A percentile compares a stretch with the other conserved stretches of the same genome.
Evolutionary conservation across 1,140 invertebrate species (phyloP).

Genomic region (Coelopa frigida): DNA sequence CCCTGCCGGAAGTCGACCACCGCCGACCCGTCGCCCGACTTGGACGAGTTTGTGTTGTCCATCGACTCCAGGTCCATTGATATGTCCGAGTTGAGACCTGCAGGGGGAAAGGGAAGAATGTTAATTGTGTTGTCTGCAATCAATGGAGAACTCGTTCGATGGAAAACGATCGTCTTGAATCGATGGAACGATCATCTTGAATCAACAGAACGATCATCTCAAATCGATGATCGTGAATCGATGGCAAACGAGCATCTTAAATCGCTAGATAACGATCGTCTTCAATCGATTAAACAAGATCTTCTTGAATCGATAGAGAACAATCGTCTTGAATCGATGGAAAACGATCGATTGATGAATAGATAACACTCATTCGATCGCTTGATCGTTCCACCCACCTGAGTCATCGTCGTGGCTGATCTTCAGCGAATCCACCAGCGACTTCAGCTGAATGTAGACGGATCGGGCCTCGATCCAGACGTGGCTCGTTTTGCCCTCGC

Average conservation of each 20-base stretch:
- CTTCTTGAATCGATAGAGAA: too few species aligned
- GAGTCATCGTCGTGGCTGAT: slow-evolving; percentile 63
- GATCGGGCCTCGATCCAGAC: slow-evolving; percentile 56
- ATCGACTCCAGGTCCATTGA: slow-evolving; percentile 47
- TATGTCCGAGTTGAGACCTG: slow-evolving; percentile 53
- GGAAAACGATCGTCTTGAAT: not conserved
- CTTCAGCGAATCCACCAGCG: slow-evolving; percentile 61
- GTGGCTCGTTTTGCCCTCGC: slow-evolving; percentile 38
- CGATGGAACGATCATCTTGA: too few species aligned
- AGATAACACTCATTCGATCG: too few species aligned
- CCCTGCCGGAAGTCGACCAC: slow-evolving; percentile 50
- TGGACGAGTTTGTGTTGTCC: slow-evolving; percentile 44
- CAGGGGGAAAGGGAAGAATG: slow-evolving; percentile 3
- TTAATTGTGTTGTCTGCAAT: not conserved
- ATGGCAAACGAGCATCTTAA: too few species aligned
- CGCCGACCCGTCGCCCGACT: slow-evolving; percentile 29
- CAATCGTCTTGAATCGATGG: too few species aligned
- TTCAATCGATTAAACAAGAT: too few species aligned
- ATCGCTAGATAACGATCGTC: too few species aligned
- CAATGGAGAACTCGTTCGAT: too few species aligned
- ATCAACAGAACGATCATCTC: too few species aligned
- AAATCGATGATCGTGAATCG: too few species aligned
- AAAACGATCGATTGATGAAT: not conserved
- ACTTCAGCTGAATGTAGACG: slow-evolving; percentile 60
- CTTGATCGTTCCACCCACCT: slow-evolving; percentile 29